Conservation (phyloP, 2,797 vertebrate species). For the Dendrocincla tyrannina region DNA sequence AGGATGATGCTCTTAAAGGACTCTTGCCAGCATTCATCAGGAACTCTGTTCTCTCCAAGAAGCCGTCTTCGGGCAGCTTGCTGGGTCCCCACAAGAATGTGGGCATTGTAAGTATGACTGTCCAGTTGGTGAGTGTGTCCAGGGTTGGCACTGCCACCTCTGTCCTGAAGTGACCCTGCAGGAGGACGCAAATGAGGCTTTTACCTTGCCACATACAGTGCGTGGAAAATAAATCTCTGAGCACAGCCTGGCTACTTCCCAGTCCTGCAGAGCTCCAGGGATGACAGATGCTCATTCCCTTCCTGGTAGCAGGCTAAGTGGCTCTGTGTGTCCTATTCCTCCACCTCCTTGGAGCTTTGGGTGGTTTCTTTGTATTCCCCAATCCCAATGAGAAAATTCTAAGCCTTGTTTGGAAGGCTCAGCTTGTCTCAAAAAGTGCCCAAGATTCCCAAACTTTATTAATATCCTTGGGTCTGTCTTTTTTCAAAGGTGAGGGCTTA, state of each 20-base stretch:
- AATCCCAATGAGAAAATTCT: background rate
- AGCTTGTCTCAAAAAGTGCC: background rate
- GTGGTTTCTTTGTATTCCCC: background rate
- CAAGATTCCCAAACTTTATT: background rate
- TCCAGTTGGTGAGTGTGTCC: background rate
- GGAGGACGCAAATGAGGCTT: background rate
- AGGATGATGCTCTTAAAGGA: slow-evolving; percentile 68
- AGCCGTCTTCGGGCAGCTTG: slow-evolving; percentile 79
- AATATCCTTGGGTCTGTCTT: background rate
- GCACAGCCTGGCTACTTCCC: slow-evolving; percentile 3
- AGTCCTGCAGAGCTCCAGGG: slow-evolving; percentile 33
- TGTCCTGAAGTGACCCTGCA: background rate
- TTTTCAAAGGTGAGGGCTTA: background rate
- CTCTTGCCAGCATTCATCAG: slow-evolving; percentile 83
- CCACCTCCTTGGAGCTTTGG: background rate
- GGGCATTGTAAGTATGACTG: slow-evolving; percentile 80
- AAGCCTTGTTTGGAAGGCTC: background rate
- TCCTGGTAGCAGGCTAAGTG: slow-evolving; percentile 1
- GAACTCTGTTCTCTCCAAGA: slow-evolving; percentile 88
- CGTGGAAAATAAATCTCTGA: background rate
- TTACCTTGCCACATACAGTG: background rate
- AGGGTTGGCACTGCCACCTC: background rate
- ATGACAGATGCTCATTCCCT: slow-evolving; percentile 40
- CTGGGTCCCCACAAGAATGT: slow-evolving; percentile 72
- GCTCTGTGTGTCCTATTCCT: background rate